Base-by-base conservation (phyloP, 2,113 vertebrate species). In the Ellobius talpinus region DNA sequence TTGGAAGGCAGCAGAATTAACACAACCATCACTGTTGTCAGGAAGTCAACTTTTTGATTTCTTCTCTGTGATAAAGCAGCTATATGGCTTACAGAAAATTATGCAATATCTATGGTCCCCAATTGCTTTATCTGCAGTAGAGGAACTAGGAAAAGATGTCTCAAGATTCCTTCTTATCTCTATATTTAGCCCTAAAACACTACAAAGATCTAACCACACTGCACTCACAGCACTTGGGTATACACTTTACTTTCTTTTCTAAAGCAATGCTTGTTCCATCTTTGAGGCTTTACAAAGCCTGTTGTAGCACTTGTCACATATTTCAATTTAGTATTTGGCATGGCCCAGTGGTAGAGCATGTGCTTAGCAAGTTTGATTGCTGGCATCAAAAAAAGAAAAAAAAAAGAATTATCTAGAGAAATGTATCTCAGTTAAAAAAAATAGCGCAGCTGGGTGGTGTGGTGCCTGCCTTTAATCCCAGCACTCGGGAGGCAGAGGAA, bases 171-270 rank as follows among this genome's bases (percentile, higher is more conserved):
- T 93, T 82, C 70, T 33, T 72, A 89, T 70, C 55, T 93, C 78
- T 92, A 72, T 78, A 50, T 96, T 96, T 89, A 86, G 58, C 66
- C 94, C 36, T 58, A 52, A 79, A 96, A 77, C 76, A 77, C 84
- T 74, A 81, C 29, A 66, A 66, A 72, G 55, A 21, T 85, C 29
- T 17, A 47, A n/a, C 70, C 42, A 86, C 5, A 42, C 0, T 16
- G 39, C 7, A 63, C 55, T 72, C 39, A n/a, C 26, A 58, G 24
- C 29, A 47, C 61, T 66, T 66, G 39, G 52, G 52, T 13, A 26
- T 12, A 50, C 7, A 52, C 45, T 26, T 23, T 76, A 36, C 21
- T 72, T 24, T 90, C 23, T 91, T 45, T 95, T 87, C 86, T 58
- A 31, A 78, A 95, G 47, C 45, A 23, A 87, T 1, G 39, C 76